These are phyloP conservation scores for Nasonia giraulti DNA, from an alignment of 1,140 invertebrate genomes.

Conservation along the genomic window DNA sequence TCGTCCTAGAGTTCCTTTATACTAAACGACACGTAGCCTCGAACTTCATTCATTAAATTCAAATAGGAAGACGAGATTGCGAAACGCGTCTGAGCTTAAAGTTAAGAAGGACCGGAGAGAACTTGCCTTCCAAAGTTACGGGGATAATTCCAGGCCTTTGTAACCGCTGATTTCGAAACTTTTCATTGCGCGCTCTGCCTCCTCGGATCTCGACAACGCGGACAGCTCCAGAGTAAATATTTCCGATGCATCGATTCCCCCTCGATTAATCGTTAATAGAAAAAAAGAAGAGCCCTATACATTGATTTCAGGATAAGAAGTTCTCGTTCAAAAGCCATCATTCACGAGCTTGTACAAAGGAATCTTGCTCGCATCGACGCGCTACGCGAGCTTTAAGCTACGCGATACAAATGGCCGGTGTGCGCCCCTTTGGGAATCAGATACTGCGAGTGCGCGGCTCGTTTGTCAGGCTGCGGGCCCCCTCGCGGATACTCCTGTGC, in stretches of 20 bases:
- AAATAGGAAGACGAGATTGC: constrained; percentile 48
- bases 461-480: constrained; percentile 49
- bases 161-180: constrained; percentile 42
- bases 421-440: constrained; percentile 51
- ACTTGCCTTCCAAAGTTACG: constrained; percentile 34
- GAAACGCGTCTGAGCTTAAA: constrained; percentile 33
- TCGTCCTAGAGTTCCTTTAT: constrained; percentile 5
- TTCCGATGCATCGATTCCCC: too few species aligned
- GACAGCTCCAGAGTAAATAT: not conserved
- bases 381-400: not conserved
- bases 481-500: not conserved
- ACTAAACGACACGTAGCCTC: constrained; percentile 22
- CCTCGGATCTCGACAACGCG: not conserved
- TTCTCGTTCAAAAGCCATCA: constrained; percentile 20
- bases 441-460: constrained; percentile 50
- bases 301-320: too few species aligned
- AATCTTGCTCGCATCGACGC: constrained; percentile 27
- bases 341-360: constrained; percentile 25
- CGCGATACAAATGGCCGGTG: constrained; percentile 28
- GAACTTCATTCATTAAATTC: constrained; percentile 52
- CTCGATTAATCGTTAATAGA: too few species aligned
- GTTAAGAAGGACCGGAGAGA: constrained; percentile 42
- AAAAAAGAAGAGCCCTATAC: too few species aligned
- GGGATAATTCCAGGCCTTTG: constrained; percentile 19
- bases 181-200: not conserved